phyloP scores from a whole-genome alignment of 2,888 invertebrate species.

The Pyralis farinalis region DNA sequence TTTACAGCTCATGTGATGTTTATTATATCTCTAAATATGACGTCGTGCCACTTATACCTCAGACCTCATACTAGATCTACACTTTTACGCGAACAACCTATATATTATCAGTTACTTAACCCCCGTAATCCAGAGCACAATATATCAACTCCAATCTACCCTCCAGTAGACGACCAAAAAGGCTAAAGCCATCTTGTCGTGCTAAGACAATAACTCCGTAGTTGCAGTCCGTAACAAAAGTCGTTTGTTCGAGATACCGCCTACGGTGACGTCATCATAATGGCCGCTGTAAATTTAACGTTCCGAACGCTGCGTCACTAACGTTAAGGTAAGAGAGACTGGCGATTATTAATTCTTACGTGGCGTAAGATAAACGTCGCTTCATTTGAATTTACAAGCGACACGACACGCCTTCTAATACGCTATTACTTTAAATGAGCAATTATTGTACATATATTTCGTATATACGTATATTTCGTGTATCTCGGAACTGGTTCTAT shows the following conservation, averaged over 20 bases:
- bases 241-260: constrained; percentile 34
- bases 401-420: neutral
- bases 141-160: neutral
- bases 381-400: neutral
- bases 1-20: too few species aligned
- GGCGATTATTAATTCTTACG: neutral
- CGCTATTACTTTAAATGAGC: neutral
- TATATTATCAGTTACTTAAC: neutral
- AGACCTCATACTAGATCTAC: too few species aligned
- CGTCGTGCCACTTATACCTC: too few species aligned
- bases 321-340: constrained; percentile 11
- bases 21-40: too few species aligned
- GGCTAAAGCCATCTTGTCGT: neutral
- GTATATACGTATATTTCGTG: too few species aligned
- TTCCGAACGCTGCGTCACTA: constrained; percentile 29
- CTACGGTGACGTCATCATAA: constrained; percentile 39
- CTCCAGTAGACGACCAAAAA: neutral
- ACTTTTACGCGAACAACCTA: too few species aligned
- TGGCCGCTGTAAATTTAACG: constrained; percentile 41
- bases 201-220: constrained; percentile 33
- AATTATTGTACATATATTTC: too few species aligned
- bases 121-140: neutral
- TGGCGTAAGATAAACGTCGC: too few species aligned
- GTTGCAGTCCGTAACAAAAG: constrained; percentile 40
- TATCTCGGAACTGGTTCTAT: too few species aligned